Conservation (phyloP, 1,140 invertebrate species). For the Neodiprion fabricii region DNA sequence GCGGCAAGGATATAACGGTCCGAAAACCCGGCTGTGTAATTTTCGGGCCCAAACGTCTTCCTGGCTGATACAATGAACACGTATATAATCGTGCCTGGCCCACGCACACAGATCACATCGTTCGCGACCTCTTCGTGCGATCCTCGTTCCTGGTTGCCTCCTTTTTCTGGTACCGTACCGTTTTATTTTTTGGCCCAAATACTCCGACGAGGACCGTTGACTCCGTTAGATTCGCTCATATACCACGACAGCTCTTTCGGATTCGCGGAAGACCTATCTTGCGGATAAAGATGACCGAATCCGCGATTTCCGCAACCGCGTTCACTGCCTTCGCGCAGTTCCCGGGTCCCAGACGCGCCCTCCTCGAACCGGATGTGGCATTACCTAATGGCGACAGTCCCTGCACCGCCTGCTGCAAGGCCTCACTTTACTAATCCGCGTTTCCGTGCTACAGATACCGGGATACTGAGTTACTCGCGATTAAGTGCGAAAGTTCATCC, state of each 20-base stretch:
- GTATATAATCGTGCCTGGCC: no score
- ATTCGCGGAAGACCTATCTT: background rate
- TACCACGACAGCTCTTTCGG: background rate
- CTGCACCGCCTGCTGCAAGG: background rate
- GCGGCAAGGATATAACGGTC: constrained; percentile 4
- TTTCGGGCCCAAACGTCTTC: background rate
- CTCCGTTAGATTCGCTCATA: background rate
- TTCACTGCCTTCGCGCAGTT: no score
- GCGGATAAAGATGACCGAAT: no score
- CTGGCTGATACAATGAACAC: no score
- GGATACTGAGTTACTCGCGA: background rate
- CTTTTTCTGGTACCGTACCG: background rate
- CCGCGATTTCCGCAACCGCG: no score
- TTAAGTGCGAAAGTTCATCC: constrained; percentile 6
- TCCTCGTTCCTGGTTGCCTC: background rate
- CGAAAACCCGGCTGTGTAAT: background rate
- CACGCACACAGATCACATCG: no score
- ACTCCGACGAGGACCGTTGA: background rate
- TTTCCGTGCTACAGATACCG: background rate
- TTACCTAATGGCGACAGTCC: constrained; percentile 1
- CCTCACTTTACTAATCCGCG: background rate
- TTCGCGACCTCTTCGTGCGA: background rate
- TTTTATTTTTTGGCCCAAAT: constrained; percentile 7
- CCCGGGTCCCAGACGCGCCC: no score
- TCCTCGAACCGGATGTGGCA: background rate